Percentiles rank a stretch among this genome's conserved stretches.
phyloP scores from a whole-genome alignment of 2,797 vertebrate species.

The Rhinella marina region DNA sequence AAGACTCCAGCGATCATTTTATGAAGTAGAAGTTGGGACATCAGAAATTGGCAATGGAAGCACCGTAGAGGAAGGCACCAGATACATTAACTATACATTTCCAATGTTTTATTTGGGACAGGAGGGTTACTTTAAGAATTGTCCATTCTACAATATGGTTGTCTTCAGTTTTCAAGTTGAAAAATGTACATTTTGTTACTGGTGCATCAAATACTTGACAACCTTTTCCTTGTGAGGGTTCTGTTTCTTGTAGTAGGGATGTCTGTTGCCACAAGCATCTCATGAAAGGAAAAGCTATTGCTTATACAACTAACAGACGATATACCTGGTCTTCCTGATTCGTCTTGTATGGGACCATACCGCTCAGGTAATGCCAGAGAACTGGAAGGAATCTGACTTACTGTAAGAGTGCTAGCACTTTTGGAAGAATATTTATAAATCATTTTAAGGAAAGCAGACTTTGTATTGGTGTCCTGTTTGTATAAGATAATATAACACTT shows the following conservation, averaged over 20 bases:
- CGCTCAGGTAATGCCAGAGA: slow-evolving; percentile 61
- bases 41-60: too few species aligned
- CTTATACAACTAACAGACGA: slow-evolving; percentile 59
- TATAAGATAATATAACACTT: slow-evolving; percentile 89
- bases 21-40: too few species aligned
- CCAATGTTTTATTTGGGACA: too few species aligned
- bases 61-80: too few species aligned
- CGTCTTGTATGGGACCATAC: slow-evolving; percentile 6
- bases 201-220: slow-evolving; percentile 73
- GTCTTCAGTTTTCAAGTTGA: not conserved
- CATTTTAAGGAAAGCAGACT: slow-evolving; percentile 81
- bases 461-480: slow-evolving; percentile 85
- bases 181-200: not conserved
- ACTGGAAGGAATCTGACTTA: slow-evolving; percentile 71
- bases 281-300: slow-evolving; percentile 66
- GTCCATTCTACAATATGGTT: not conserved
- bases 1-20: too few species aligned
- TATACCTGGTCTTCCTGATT: slow-evolving; percentile 24
- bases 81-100: too few species aligned
- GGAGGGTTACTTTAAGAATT: not conserved
- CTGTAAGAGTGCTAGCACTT: slow-evolving; percentile 66
- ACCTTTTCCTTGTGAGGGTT: slow-evolving; percentile 68
- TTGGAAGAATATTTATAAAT: slow-evolving; percentile 82
- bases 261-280: slow-evolving; percentile 59
- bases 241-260: slow-evolving; percentile 1